Conservation (phyloP, 2,113 vertebrate species). For the Ceyx cyanopectus region DNA sequence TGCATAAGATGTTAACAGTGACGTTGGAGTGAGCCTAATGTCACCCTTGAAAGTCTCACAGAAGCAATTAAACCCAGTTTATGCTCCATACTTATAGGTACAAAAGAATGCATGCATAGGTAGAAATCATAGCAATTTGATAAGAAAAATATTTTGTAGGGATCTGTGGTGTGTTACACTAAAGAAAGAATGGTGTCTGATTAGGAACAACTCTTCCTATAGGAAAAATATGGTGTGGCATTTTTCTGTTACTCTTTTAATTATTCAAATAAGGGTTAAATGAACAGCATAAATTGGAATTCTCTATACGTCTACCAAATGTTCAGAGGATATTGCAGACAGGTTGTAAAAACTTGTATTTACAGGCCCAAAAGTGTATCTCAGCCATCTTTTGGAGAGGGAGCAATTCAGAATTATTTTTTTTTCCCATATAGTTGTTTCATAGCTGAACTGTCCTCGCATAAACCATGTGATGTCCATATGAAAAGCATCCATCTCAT, state of each 20-base stretch:
- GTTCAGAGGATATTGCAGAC: neutral
- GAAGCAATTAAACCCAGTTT: neutral
- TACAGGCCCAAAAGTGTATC: neutral
- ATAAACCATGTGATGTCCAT: slow-evolving; percentile 51
- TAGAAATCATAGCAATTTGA: neutral
- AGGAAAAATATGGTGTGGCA: neutral
- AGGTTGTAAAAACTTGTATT: neutral
- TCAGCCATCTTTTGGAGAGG: neutral
- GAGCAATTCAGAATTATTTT: neutral
- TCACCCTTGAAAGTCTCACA: neutral
- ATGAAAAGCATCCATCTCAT: neutral
- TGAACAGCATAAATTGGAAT: neutral
- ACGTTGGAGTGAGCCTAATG: neutral
- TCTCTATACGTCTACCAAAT: neutral
- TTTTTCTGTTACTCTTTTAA: neutral
- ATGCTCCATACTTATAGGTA: neutral
- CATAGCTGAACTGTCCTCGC: slow-evolving; percentile 9
- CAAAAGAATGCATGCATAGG: neutral
- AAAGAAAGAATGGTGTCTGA: neutral
- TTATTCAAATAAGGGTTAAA: neutral
- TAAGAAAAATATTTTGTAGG: neutral
- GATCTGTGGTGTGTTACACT: neutral
- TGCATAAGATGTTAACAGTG: neutral
- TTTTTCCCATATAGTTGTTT: neutral
- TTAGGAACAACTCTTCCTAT: neutral